A percentile compares a stretch with the other conserved stretches of the same genome.
Conservation (phyloP, 2,888 invertebrate genomes). For the Synergus umbraculus region DNA sequence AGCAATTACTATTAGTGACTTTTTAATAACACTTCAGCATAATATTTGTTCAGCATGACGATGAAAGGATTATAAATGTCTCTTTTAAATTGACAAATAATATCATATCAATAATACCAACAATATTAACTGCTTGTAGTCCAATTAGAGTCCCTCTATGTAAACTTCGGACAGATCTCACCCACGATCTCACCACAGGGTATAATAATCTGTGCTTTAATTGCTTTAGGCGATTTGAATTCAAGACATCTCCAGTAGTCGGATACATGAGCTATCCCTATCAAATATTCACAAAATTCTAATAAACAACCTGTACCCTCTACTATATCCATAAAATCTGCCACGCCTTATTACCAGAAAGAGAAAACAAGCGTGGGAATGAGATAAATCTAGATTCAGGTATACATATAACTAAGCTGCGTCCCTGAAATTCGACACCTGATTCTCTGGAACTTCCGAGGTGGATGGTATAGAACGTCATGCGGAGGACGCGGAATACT, state of each 20-base stretch:
- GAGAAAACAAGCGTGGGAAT: constrained; percentile 11
- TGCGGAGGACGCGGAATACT: constrained; percentile 13
- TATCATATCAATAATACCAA: not conserved
- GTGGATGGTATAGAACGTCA: constrained; percentile 2
- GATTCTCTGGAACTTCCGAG: constrained; percentile 13
- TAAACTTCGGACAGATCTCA: not conserved
- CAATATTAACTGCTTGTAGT: not conserved
- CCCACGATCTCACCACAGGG: not conserved
- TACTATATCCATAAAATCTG: constrained; percentile 6
- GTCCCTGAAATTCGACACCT: constrained; percentile 26
- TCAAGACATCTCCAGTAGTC: constrained; percentile 1
- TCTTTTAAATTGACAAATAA: not conserved
- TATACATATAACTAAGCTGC: not conserved
- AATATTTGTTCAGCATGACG: not conserved
- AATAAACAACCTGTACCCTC: not conserved
- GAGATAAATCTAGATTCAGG: not conserved
- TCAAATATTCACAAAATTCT: constrained; percentile 1
- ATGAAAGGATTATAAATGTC: not conserved
- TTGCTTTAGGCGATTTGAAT: not conserved
- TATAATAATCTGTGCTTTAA: not conserved
- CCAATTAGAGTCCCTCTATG: not conserved
- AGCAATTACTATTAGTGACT: too few species aligned
- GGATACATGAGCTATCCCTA: constrained; percentile 7
- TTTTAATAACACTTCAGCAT: too few species aligned
- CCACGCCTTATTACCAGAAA: not conserved